A percentile compares a stretch with the other conserved stretches of the same genome.
Conservation (phyloP, 2,113 vertebrate species). For the Microcebus griseorufus region DNA sequence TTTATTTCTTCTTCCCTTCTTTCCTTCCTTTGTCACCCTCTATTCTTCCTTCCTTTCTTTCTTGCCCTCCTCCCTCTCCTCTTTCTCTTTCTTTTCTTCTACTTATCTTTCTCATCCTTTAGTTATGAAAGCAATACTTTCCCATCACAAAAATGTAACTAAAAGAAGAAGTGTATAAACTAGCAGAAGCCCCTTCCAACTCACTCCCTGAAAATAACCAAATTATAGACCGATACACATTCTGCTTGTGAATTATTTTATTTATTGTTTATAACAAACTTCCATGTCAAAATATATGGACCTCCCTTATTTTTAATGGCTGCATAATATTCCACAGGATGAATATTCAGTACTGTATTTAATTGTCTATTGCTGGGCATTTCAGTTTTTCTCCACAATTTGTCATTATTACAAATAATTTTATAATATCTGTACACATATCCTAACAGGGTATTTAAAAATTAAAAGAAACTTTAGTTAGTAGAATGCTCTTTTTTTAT, state of each 20-base stretch:
- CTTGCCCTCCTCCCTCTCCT: neutral
- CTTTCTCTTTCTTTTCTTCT: neutral
- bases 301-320: neutral
- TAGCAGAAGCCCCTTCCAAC: neutral
- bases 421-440: neutral
- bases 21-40: neutral
- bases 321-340: neutral
- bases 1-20: neutral
- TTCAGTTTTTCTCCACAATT: neutral
- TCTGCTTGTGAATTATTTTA: neutral
- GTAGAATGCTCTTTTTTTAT: neutral
- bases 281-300: neutral
- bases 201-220: neutral
- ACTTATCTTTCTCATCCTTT: neutral
- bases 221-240: neutral
- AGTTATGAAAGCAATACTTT: neutral
- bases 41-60: neutral
- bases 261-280: neutral
- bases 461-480: neutral
- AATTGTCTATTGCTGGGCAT: neutral
- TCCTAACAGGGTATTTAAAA: constrained; percentile 3
- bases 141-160: neutral
- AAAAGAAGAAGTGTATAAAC: neutral
- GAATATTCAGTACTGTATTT: neutral
- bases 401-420: neutral